These are phyloP conservation scores for Sinonovacula constricta DNA, from an alignment of 1,140 invertebrate species.

Conservation along the genomic window DNA sequence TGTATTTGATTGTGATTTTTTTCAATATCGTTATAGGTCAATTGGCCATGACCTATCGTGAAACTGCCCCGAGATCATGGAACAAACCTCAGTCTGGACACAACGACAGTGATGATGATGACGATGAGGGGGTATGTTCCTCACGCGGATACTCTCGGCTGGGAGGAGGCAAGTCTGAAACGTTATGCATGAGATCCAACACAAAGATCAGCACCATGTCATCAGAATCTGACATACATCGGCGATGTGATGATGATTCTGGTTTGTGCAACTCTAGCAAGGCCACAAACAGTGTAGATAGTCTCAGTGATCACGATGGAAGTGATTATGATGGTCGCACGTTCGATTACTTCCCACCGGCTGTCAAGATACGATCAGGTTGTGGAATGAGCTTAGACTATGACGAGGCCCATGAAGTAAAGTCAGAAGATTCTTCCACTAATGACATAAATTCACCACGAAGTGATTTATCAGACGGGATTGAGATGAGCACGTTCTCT, in stretches of 20 bases:
- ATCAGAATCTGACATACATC: constrained; percentile 9
- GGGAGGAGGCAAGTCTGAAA: background rate
- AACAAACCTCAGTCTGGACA: constrained; percentile 14
- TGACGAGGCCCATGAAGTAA: constrained; percentile 69
- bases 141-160: background rate
- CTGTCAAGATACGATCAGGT: constrained; percentile 39
- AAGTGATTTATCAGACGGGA: constrained; percentile 57
- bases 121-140: constrained; percentile 34
- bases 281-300: constrained; percentile 58
- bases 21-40: too few relatives aligned
- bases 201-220: constrained; percentile 11
- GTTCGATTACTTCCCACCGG: constrained; percentile 59
- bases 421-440: constrained; percentile 65
- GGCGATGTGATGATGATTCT: constrained; percentile 53
- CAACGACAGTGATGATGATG: constrained; percentile 42
- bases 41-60: constrained; percentile 34
- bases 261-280: constrained; percentile 64
- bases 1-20: too few relatives aligned
- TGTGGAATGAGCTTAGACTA: constrained; percentile 56
- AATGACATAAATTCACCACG: constrained; percentile 64
- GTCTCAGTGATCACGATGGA: constrained; percentile 55
- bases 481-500: constrained; percentile 63
- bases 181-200: background rate
- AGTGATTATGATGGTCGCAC: constrained; percentile 57
- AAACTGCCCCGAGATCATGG: constrained; percentile 6